Evolutionary conservation across 2,113 vertebrate species (phyloP).

Genomic region (Eonycteris spelaea): DNA sequence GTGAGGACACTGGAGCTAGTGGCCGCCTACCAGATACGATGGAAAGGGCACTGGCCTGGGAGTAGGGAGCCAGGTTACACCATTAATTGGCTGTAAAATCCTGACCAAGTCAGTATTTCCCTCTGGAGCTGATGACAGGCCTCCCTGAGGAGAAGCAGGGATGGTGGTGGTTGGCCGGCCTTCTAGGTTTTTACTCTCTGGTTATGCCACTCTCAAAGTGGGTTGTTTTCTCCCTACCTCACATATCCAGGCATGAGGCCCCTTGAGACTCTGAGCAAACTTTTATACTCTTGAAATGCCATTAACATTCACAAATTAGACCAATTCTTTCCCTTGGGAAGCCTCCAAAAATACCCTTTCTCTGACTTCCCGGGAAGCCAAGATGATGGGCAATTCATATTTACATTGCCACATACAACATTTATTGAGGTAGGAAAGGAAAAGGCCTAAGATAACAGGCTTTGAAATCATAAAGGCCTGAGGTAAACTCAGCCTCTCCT

Average conservation of each 20-base stretch:
- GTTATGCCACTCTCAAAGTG: neutral
- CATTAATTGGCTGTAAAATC: neutral
- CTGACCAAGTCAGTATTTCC: neutral
- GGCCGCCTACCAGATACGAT: neutral
- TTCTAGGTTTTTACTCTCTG: neutral
- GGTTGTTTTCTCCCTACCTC: neutral
- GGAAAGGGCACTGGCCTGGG: neutral
- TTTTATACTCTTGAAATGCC: neutral
- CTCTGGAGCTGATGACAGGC: neutral
- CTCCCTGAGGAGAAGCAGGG: neutral
- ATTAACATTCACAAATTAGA: neutral
- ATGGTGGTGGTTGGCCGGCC: neutral
- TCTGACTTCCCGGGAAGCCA: neutral
- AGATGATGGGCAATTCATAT: neutral
- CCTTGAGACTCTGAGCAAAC: neutral
- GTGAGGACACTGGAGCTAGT: neutral
- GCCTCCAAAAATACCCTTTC: neutral
- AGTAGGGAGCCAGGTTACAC: neutral
- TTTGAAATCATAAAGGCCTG: neutral
- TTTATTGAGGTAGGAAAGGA: neutral
- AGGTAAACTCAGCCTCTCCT: neutral
- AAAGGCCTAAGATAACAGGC: neutral
- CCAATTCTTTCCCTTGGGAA: neutral
- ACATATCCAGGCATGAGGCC: neutral
- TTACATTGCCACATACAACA: neutral